Evolutionary conservation across 2,797 vertebrate genomes (phyloP), one percentile per base, ranked within the genome.

Genomic region (Xenops minutus): DNA sequence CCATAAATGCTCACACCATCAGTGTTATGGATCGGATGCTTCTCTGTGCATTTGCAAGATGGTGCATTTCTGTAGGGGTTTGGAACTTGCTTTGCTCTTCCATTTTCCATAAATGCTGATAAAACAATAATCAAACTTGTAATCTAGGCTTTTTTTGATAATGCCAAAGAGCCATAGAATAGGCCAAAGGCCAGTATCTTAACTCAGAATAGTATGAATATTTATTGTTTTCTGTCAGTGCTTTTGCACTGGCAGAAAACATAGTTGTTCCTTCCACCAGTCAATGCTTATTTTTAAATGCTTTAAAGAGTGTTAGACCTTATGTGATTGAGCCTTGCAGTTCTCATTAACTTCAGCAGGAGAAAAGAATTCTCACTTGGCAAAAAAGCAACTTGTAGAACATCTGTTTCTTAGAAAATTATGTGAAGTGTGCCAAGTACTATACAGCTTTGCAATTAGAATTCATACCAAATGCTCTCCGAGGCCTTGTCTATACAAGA

Each of bases 301-400:
- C 36, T 66, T 85, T 68, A 46, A 46, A 67, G 37, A 76, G 9
- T 51, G 12, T 55, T 44, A 66, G 54, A 32, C 23, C 26, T 56
- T 74, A 69, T n/a, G 27, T 29, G 51, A n/a, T 29, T 63, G 29
- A 83, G 48, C 2, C 27, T 71, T 75, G 54, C 10, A 64, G 39
- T 48, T 83, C 75, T 83, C 75, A 88, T 73, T 67, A 89, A 64
- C 64, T 83, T 75, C 16, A 85, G 58, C 36, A 62, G 24, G 16
- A 89, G 26, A 61, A 71, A 89, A 83, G 27, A 88, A 78, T 62
- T 72, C 46, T 95, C 46, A 62, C 39, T 82, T 83, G 79, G 46
- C 41, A 89, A 83, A 85, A 92, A 92, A 68, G 27, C 49, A 88
- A 74, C 49, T 37, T 62, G 56, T 58, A 77, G 54, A 88, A 77